Evolutionary conservation across 2,888 invertebrate species (phyloP).

Genomic region (Entomobrya multifasciata): DNA sequence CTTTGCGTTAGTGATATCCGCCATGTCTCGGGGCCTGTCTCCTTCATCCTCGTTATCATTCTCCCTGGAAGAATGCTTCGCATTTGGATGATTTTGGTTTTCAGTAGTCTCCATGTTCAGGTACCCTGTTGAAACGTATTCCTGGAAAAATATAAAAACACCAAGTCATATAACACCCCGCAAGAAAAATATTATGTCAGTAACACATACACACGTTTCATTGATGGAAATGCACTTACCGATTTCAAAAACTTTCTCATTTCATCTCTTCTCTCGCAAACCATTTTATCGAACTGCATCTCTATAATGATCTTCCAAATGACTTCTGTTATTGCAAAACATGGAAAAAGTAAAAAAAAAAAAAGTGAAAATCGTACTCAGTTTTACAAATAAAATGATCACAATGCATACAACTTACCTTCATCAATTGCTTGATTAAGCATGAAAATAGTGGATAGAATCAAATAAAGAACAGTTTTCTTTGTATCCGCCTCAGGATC

Average conservation of each 20-base stretch:
- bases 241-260: constrained; percentile 73
- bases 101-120: constrained; percentile 70
- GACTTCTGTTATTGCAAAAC: constrained; percentile 58
- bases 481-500: constrained; percentile 66
- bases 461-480: constrained; percentile 69
- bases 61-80: not conserved
- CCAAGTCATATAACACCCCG: too few relatives aligned
- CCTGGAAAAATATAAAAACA: constrained; percentile 54
- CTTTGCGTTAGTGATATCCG: constrained; percentile 64
- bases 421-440: constrained; percentile 74
- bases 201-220: not conserved
- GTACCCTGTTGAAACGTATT: constrained; percentile 74
- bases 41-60: not conserved
- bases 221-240: constrained; percentile 47
- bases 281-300: constrained; percentile 59
- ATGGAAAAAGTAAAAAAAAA: too few relatives aligned
- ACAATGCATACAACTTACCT: too few relatives aligned
- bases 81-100: constrained; percentile 3
- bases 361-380: too few relatives aligned
- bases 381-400: too few relatives aligned
- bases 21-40: not conserved
- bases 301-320: constrained; percentile 70
- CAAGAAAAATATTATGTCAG: not conserved
- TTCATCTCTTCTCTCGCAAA: constrained; percentile 71
- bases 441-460: constrained; percentile 75